These are phyloP conservation scores for Pteropus rufus DNA, from an alignment of 2,797 vertebrate genomes.

Conservation along the genomic window DNA sequence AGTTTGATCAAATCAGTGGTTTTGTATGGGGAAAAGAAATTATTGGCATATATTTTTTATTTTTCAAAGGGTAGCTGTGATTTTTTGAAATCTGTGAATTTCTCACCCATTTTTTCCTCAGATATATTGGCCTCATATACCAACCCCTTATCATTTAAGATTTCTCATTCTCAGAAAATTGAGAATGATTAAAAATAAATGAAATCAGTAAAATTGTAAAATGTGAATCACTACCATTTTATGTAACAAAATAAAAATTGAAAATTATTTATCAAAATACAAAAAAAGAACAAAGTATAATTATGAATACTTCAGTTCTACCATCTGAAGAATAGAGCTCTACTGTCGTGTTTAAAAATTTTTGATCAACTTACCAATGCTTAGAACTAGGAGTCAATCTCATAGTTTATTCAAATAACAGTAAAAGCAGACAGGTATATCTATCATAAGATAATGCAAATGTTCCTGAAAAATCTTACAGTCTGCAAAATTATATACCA, in stretches of 20 bases:
- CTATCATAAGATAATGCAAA: accelerated
- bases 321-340: not conserved
- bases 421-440: not conserved
- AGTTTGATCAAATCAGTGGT: not conserved
- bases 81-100: not conserved
- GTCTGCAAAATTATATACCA: not conserved
- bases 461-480: not conserved
- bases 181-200: not conserved
- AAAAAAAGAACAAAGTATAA: not conserved
- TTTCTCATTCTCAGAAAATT: not conserved
- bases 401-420: not conserved
- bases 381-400: not conserved
- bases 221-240: not conserved
- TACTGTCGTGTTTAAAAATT: not conserved
- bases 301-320: not conserved
- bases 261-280: not conserved
- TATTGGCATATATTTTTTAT: not conserved
- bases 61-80: not conserved
- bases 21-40: not conserved
- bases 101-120: not conserved
- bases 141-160: not conserved
- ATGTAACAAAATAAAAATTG: not conserved
- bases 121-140: not conserved
- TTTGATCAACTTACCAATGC: not conserved
- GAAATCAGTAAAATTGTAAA: not conserved